Conservation (phyloP, 2,888 invertebrate species). For the Leucania comma region DNA sequence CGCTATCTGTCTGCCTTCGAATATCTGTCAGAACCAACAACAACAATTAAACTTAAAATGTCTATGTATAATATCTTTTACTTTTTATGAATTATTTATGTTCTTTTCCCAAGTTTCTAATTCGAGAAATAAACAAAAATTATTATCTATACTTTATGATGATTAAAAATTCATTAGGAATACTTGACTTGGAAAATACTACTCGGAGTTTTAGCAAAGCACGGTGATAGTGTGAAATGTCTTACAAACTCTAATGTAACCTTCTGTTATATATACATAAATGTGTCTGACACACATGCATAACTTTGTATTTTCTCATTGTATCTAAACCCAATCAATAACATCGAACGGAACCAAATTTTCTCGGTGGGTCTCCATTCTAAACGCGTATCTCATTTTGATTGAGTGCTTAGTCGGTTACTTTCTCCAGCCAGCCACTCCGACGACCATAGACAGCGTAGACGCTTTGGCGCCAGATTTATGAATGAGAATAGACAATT, state of each 20-base stretch:
- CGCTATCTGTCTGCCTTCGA: no score
- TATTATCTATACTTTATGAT: neutral
- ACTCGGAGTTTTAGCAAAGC: no score
- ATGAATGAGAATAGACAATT: conserved; percentile 77
- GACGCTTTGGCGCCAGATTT: conserved; percentile 80
- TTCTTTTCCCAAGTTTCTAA: neutral
- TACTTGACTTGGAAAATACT: neutral
- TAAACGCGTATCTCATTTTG: conserved; percentile 46
- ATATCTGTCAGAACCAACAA: no score
- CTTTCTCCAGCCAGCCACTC: conserved; percentile 69
- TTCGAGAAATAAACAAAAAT: neutral
- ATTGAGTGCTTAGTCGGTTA: conserved; percentile 63
- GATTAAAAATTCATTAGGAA: neutral
- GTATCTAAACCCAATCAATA: conserved; percentile 1
- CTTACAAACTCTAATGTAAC: no score
- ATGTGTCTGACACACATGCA: neutral
- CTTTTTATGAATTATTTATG: neutral
- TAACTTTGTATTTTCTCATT: neutral
- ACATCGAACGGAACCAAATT: conserved; percentile 10
- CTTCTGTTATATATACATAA: neutral
- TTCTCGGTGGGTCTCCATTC: conserved; percentile 9
- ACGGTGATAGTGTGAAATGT: no score
- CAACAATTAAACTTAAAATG: no score
- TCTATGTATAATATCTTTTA: no score
- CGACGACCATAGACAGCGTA: conserved; percentile 63